These are phyloP conservation scores for Drosophila anomalata DNA, from an alignment of 2,888 invertebrate genomes.

Conservation along the genomic window DNA sequence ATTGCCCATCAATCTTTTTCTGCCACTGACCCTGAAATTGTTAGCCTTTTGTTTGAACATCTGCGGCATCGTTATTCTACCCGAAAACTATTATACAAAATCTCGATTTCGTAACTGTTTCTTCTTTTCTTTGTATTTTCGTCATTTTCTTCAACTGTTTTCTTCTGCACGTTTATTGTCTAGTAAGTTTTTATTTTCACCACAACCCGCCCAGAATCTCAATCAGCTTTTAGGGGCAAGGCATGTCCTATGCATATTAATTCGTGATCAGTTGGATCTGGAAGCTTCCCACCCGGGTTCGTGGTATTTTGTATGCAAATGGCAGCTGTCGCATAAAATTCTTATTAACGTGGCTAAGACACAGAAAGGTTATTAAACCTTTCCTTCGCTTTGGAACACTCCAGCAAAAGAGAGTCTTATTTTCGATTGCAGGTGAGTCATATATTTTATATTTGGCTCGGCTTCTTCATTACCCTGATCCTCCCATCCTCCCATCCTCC, in stretches of 20 bases:
- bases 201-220: constrained; percentile 58
- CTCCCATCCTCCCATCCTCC: no score
- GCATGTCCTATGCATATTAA: constrained; percentile 59
- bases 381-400: constrained; percentile 37
- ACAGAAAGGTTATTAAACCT: constrained; percentile 74
- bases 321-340: constrained; percentile 66
- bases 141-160: constrained; percentile 10
- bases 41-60: constrained; percentile 38
- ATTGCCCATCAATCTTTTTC: constrained; percentile 58
- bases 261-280: constrained; percentile 6
- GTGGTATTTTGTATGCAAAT: constrained; percentile 29
- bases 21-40: constrained; percentile 65
- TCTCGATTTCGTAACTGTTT: constrained; percentile 71
- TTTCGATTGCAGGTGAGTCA: constrained; percentile 30
- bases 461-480: background rate
- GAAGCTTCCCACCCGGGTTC: constrained; percentile 22
- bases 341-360: constrained; percentile 74
- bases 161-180: constrained; percentile 42
- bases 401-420: constrained; percentile 40
- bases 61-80: constrained; percentile 44
- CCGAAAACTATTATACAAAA: constrained; percentile 32
- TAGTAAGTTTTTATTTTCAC: constrained; percentile 73
- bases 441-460: constrained; percentile 35
- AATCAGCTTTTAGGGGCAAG: constrained; percentile 37
- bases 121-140: constrained; percentile 13